Evolutionary conservation across 2,113 vertebrate species (phyloP), one percentile per base, ranked within the genome.

Genomic region (Perognathus longimembris): DNA sequence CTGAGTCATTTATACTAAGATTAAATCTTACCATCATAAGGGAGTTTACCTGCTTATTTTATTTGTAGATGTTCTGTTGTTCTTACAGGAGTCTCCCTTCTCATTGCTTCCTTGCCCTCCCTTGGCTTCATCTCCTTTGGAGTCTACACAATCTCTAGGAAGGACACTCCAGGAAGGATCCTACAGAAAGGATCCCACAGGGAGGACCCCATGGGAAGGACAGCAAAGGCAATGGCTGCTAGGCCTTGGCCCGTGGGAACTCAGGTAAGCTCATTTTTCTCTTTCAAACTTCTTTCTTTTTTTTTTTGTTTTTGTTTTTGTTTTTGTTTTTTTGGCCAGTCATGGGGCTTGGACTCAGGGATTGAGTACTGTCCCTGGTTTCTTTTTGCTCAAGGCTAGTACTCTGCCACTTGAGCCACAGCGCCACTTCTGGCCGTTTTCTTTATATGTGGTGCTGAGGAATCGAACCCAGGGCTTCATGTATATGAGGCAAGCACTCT

Each of bases 191-290:
- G 45, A 45, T 45, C 45, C 45, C 45, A 45, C 12, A 45, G 45
- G 12, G 45, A 45, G 45, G 45, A 45, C 9, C 50, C 50, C 50
- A 54, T 54, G 50, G 50, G 50, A 54, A 54, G 11, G 50, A 54
- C 50, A 54, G 50, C 50, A 80, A 84, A 83, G 59, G 82, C 24
- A 12, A 28, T 95, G 95, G 88, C 63, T 78, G 28, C 36, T 42
- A 40, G 76, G 36, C 67, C 38, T 67, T 69, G 73, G 18, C 61
- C 73, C 1, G 1, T n/a, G 32, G 73, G 42, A 86, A 36, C 73
- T 70, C 88, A 85, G 95, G 89, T 95, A 54, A 95, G 77, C 85
- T 78, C 28, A 3, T 45, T 50, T 50, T 88, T 81, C 42, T 83
- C 42, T 83, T 26, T 74, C 61, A 61, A 0, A 57, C 28, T 3